A percentile compares a stretch with the other conserved stretches of the same genome.
Evolutionary conservation across 2,888 invertebrate genomes (phyloP).

Genomic region (Dasypogon diadema): DNA sequence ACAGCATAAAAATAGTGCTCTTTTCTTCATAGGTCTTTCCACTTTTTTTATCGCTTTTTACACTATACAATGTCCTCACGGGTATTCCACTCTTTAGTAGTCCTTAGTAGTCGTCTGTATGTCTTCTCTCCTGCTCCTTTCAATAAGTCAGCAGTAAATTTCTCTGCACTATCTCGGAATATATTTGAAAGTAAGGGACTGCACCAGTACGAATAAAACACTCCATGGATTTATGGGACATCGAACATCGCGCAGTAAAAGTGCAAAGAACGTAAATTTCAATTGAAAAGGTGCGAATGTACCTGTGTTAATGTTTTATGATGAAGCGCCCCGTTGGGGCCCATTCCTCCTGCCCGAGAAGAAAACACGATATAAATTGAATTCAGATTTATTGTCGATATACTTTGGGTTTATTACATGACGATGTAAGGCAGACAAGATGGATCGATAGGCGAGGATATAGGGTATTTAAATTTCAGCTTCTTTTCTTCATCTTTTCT

Average conservation of each 20-base stretch:
- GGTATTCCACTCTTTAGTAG: not conserved
- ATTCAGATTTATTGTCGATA: conserved; percentile 40
- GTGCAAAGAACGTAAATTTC: conserved; percentile 38
- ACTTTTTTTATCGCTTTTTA: not conserved
- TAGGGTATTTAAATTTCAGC: too few species aligned
- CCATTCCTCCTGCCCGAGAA: not conserved
- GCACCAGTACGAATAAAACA: not conserved
- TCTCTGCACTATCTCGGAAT: not conserved
- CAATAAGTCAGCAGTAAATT: conserved; percentile 17
- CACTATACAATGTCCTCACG: not conserved
- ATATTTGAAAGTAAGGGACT: not conserved
- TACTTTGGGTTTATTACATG: not conserved
- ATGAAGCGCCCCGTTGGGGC: conserved; percentile 34
- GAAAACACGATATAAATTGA: conserved; percentile 15
- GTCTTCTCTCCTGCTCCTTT: not conserved
- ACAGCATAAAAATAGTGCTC: not conserved
- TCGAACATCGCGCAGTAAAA: conserved; percentile 24
- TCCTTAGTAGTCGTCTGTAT: not conserved
- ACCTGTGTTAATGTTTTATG: not conserved
- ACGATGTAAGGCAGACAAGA: not conserved
- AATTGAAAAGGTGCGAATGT: conserved; percentile 31
- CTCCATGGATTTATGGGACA: conserved; percentile 21
- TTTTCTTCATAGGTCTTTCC: not conserved
- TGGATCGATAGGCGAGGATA: not conserved
- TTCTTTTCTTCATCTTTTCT: not conserved